Evolutionary conservation across 1,140 invertebrate genomes (phyloP), one percentile per base, ranked within the genome.

Genomic region (Euura saliciscinereae): DNA sequence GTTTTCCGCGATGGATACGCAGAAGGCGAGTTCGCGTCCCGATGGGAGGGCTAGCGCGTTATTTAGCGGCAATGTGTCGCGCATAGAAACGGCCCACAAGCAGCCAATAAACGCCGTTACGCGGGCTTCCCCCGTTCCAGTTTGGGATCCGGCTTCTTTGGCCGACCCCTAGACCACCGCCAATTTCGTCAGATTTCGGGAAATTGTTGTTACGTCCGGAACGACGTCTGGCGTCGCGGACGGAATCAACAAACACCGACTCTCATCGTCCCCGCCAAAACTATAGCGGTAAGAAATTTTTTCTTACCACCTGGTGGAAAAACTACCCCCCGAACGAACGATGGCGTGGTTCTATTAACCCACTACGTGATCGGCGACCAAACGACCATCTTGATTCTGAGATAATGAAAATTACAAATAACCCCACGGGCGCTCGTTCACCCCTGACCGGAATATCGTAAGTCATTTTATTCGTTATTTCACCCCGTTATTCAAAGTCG

Each of bases 381-480:
- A 87, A 88, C 86, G 84, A 80, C 77, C 78, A 74, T 78, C 79
- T 87, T 86, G 83, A 80, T 81, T 78, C 78, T 73, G 78, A 86
- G 85, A 87, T 88, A 87, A 88, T 88, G 85, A 86, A 87, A 88
- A 88, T 87, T 87, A 87, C 86, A 86, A 87, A 88, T 86, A 83
- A 82, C 79, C 80, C 74, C 73, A 80, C 10, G 43, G 11, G 66
- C 3, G 10, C 28, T 28, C 28, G 28, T 1, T 28, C 28, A 28
- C 28, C 28, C 28, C 28, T 28, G 28, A 28, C 28, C 28, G 28
- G 28, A 28, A 28, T 28, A 28, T 28, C 28, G 28, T 28, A 28
- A 28, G 28, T 28, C 28, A 28, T 28, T 28, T 28, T 28, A 28
- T 28, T 28, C 28, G 28, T 28, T 28, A 28, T 28, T 28, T 28